These are phyloP conservation scores for Lethenteron reissneri DNA, from an alignment of 2,113 vertebrate species.

Conservation along the genomic window DNA sequence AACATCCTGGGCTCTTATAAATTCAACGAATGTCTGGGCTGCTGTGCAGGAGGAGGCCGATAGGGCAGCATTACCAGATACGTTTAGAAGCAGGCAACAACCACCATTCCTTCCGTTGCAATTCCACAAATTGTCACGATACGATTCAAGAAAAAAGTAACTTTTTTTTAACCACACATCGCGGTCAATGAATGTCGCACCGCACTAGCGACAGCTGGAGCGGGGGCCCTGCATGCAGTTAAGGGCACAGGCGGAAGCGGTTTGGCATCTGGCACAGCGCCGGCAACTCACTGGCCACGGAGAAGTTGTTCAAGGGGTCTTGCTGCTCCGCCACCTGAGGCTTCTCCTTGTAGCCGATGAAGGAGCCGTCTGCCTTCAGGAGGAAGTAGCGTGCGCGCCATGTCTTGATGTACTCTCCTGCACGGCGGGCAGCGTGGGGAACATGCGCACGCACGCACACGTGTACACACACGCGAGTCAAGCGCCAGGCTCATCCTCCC, in stretches of 20 bases:
- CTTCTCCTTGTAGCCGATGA: conserved; percentile 80
- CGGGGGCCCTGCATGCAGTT: neutral
- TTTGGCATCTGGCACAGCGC: no score
- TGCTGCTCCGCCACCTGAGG: conserved; percentile 49
- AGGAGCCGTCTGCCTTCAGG: conserved; percentile 69
- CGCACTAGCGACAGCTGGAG: neutral
- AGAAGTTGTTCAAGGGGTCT: conserved; percentile 79
- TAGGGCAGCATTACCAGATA: no score
- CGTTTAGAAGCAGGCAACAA: no score
- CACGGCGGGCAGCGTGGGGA: neutral
- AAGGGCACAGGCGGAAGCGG: neutral
- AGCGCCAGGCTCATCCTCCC: no score
- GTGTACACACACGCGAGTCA: neutral
- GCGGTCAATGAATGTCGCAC: neutral
- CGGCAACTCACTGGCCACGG: conserved; percentile 41
- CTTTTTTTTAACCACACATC: neutral
- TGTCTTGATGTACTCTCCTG: conserved; percentile 87
- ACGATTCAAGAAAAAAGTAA: neutral
- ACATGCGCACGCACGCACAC: neutral
- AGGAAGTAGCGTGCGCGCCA: conserved; percentile 83
- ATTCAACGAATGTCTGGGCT: no score
- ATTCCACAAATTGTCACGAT: no score
- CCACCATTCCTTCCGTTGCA: no score
- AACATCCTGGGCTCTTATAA: no score
- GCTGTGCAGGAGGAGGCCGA: no score